A percentile compares a stretch with the other conserved stretches of the same genome.
Evolutionary conservation across 2,797 vertebrate species (phyloP).

Genomic region (Florisuga fusca): DNA sequence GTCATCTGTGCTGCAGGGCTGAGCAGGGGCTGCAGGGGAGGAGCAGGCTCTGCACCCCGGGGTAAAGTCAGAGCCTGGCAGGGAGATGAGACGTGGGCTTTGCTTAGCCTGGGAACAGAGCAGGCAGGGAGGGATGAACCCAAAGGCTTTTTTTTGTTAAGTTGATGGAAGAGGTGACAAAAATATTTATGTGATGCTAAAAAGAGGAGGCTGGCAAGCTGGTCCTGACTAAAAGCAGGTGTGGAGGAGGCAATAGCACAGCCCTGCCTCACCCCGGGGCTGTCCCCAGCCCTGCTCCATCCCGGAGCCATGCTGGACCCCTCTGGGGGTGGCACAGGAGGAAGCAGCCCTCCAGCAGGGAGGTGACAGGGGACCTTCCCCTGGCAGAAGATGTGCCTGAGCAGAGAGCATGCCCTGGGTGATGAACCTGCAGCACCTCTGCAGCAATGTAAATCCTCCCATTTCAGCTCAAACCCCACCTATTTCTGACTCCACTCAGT

Average conservation of each 20-base stretch:
- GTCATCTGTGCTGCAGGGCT: neutral
- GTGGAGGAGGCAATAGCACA: neutral
- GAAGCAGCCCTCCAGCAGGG: neutral
- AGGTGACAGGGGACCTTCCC: no score
- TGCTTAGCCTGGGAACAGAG: neutral
- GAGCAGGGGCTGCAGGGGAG: neutral
- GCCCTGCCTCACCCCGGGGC: fast-evolving
- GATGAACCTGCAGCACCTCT: neutral
- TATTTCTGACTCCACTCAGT: fast-evolving
- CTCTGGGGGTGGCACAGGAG: no score
- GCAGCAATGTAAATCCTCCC: neutral
- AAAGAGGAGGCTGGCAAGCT: neutral
- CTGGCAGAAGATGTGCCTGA: neutral
- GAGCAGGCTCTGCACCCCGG: neutral
- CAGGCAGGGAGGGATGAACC: neutral
- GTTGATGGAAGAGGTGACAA: neutral
- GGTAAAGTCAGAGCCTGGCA: neutral
- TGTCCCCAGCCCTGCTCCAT: no score
- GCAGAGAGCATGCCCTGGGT: no score
- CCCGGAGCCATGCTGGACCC: no score
- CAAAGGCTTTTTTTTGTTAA: neutral
- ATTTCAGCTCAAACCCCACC: neutral
- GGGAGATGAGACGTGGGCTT: neutral
- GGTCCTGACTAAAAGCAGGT: neutral
- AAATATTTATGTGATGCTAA: neutral